phyloP scores from a whole-genome alignment of 2,888 invertebrate species.

The Standfussiana lucernea region DNA sequence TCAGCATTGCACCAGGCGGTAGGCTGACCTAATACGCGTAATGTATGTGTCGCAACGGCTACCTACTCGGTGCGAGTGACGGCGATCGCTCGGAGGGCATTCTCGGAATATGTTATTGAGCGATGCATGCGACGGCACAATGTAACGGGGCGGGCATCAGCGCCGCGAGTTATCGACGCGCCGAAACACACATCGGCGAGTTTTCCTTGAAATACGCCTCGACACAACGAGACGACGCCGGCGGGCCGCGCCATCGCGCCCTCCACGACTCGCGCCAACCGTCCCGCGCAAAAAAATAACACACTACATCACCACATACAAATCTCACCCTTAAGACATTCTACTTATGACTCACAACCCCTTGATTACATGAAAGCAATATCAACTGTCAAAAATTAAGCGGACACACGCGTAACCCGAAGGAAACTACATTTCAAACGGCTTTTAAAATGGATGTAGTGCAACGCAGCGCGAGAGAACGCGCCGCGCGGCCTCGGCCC shows the following conservation, averaged over 20 bases:
- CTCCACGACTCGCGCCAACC: slow-evolving; percentile 84
- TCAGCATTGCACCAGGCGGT: slow-evolving; percentile 78
- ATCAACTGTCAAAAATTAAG: slow-evolving; percentile 91
- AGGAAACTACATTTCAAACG: slow-evolving; percentile 87
- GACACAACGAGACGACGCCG: slow-evolving; percentile 75
- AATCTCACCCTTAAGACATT: slow-evolving; percentile 83
- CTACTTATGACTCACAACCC: slow-evolving; percentile 83
- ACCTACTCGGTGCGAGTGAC: slow-evolving; percentile 60
- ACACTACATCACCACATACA: slow-evolving; percentile 74
- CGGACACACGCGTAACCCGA: slow-evolving; percentile 87
- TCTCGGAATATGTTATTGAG: slow-evolving; percentile 74
- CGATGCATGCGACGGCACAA: slow-evolving; percentile 71
- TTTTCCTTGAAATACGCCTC: slow-evolving; percentile 87
- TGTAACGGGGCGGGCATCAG: slow-evolving; percentile 73
- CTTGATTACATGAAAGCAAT: slow-evolving; percentile 80
- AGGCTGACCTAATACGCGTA: slow-evolving; percentile 76
- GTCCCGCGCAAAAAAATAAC: slow-evolving; percentile 89
- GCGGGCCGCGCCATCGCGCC: slow-evolving; percentile 81
- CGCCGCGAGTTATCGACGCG: slow-evolving; percentile 78
- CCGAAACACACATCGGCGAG: slow-evolving; percentile 77
- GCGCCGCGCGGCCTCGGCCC: slow-evolving; percentile 89
- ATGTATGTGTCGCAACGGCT: slow-evolving; percentile 75
- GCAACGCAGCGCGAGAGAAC: slow-evolving; percentile 84
- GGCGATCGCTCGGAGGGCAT: slow-evolving; percentile 73
- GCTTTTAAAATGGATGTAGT: slow-evolving; percentile 86